Evolutionary conservation across 2,113 vertebrate species (phyloP).

Genomic region (Gymnobelideus leadbeateri): DNA sequence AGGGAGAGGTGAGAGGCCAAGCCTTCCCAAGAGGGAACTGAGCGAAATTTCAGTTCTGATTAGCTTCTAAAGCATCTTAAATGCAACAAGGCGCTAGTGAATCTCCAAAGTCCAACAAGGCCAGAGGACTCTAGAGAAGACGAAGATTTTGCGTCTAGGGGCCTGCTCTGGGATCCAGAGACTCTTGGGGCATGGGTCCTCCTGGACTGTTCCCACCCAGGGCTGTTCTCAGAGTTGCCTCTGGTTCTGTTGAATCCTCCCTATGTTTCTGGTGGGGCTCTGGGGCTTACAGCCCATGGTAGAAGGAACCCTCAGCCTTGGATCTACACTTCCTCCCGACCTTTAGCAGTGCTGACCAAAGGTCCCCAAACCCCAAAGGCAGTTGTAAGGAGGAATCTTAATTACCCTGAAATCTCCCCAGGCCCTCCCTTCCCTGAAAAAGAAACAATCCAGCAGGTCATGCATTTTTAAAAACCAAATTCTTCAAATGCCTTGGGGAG

Average conservation of each 20-base stretch:
- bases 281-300: not conserved
- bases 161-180: too few species aligned
- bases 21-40: not conserved
- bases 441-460: not conserved
- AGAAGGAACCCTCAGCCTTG: not conserved
- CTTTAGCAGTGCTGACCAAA: too few species aligned
- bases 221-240: not conserved
- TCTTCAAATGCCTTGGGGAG: not conserved
- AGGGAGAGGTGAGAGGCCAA: not conserved
- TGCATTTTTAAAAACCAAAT: not conserved
- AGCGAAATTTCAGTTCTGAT: not conserved
- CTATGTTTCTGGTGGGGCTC: not conserved
- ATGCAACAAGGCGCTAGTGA: not conserved
- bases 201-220: too few species aligned
- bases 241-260: not conserved
- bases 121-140: not conserved
- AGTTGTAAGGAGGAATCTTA: not conserved
- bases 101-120: not conserved
- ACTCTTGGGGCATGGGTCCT: not conserved
- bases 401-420: not conserved
- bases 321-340: not conserved
- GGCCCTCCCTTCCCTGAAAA: not conserved
- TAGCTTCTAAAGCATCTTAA: not conserved
- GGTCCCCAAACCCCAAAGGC: not conserved
- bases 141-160: not conserved